Conservation (phyloP, 2,888 invertebrate genomes). For the Coecobrya sp. region DNA sequence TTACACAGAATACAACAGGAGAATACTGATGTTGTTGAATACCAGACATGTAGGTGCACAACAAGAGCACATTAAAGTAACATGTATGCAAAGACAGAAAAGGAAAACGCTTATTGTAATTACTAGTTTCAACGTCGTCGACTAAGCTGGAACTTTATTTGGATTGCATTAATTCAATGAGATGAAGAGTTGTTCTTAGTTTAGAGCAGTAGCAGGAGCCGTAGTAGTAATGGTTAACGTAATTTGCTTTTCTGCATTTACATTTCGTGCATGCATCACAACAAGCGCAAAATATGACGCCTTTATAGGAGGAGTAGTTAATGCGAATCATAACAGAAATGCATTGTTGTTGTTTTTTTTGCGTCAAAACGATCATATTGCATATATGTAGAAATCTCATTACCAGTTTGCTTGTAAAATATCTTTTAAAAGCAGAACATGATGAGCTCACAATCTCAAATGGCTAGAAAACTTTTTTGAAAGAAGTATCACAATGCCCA, state of each 20-base stretch:
- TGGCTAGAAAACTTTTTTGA: not conserved
- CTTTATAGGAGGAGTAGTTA: slow-evolving; percentile 1
- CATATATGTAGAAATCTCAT: not conserved
- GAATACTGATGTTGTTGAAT: slow-evolving; percentile 38
- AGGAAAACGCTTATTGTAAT: slow-evolving; percentile 58
- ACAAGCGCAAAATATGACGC: slow-evolving; percentile 38
- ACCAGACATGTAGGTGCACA: not conserved
- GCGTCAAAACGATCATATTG: slow-evolving; percentile 2
- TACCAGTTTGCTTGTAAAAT: not conserved
- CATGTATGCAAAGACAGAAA: slow-evolving; percentile 3
- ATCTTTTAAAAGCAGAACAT: not conserved
- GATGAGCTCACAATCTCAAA: not conserved
- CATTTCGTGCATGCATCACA: slow-evolving; percentile 41
- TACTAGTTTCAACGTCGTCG: slow-evolving; percentile 49
- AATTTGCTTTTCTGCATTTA: slow-evolving; percentile 45
- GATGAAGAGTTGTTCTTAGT: slow-evolving; percentile 25
- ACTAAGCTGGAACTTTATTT: slow-evolving; percentile 53
- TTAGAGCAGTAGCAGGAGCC: not conserved
- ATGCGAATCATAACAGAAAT: not conserved
- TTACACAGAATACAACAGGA: not conserved
- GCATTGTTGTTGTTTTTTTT: not conserved
- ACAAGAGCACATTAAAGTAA: slow-evolving; percentile 10
- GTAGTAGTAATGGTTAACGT: slow-evolving; percentile 25
- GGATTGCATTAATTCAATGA: slow-evolving; percentile 40
- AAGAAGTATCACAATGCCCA: slow-evolving; percentile 51